Base-by-base conservation (phyloP, 2,797 vertebrate species). In the Chanos chanos region DNA sequence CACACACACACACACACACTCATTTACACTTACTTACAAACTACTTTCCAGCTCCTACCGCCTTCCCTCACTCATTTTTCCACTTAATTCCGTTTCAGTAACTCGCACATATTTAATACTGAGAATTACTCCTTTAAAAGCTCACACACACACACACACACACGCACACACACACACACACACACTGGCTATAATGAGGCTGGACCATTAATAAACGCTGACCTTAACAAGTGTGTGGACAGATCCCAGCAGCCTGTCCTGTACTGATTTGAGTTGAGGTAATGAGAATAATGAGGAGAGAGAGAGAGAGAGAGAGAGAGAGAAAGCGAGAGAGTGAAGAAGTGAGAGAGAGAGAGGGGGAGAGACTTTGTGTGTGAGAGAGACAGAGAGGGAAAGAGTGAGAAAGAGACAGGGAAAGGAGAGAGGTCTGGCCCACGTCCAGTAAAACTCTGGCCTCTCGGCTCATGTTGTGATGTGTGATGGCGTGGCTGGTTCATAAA, bases 211-310 rank as follows among this genome's bases (percentile, higher is more conserved):
- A 87, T 49, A 70, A 90, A 85, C 73, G 19, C 45, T 64, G 82
- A 86, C 78, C 78, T 82, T 85, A 84, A 84, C 78, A 79, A 88
- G 86, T 81, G 64, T 85, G 86, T 67, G 83, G 87, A 89, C 86
- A 88, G 87, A 87, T 87, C 86, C 79, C 86, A 88, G 85, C 79
- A 63, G 84, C 85, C 75, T 87, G 87, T 87, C 85, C 78, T 57
- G 55, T 24, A 6, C 76, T 90, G 89, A 91, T 89, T 87, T 87
- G 86, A 88, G 76, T 72, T 58, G 54, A 81, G 64, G 76, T 89
- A 89, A 90, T 89, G 86, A 90, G 82, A 89, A 87, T 90, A 90
- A 91, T 89, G 86, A 53, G 50, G 40, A 27, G 39, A 31, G 39
- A 64, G 68, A 77, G 76, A 53, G 75, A 68, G 69, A 59, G 70